Base-by-base conservation (phyloP, 2,113 vertebrate species). In the Geococcyx californianus region DNA sequence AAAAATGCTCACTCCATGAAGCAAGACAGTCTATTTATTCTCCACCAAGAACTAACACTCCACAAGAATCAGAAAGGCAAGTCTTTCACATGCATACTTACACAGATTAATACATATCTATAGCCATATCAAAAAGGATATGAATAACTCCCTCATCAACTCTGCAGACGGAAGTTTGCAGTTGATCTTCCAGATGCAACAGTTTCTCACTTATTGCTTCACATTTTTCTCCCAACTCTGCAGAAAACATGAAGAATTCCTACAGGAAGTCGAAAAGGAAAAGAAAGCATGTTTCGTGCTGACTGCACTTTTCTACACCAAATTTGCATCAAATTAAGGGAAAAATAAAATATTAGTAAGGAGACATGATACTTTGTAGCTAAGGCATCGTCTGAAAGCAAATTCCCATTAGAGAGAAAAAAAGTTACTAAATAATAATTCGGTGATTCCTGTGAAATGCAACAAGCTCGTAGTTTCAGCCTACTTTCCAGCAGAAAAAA, bases 141-240 rank as follows among this genome's bases (percentile, higher is more conserved):
- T 99, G 98, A 96, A 98, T 97, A 91, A 98, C 97, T 78, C 95
- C 96, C 92, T 98, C 98, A 84, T 99, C 98, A 33, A 85, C 97
- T 91, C 97, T 98, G 66, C 97, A 93, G 51, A 98, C 80, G 1
- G 99, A 99, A 34, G 52, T 92, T 80, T 98, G 98, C 87, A 99
- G 97, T 66, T 99, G 98, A 34, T 99, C 98, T 95, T 99, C 99
- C 93, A 99, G 96, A 93, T 93, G 96, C 94, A 98, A 58, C 51
- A 99, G 93, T 92, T 98, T 98, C 91, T 98, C 97, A 84, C 98
- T 97, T 89, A 98, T 98, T 82, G 83, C 96, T 97, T 98, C 96
- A 59, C 98, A 98, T 89, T 97, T 97, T 92, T 97, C 97, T 85
- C 84, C 95, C 86, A 98, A 7, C 73, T 97, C 96, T 55, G 93